Evolutionary conservation across 2,888 invertebrate genomes (phyloP).

Genomic region (Tupiocoris notatus): DNA sequence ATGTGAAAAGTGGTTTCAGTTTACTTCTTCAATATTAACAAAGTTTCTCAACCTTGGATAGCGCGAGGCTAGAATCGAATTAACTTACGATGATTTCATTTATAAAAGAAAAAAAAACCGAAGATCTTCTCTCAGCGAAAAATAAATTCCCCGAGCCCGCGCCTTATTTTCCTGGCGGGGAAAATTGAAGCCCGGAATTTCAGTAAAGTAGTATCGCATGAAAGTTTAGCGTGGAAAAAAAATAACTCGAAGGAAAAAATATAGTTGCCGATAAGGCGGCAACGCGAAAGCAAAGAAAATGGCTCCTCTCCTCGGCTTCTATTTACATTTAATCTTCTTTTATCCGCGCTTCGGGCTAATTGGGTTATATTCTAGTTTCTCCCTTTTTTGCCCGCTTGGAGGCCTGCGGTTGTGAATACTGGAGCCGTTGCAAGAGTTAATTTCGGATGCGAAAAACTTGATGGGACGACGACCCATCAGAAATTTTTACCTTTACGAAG

Average conservation of each 20-base stretch:
- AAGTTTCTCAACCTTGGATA: too few species aligned
- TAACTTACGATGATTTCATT: neutral
- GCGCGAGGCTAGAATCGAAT: neutral
- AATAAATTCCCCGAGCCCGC: neutral
- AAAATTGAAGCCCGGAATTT: neutral
- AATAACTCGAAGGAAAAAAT: neutral
- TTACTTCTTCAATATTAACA: too few species aligned
- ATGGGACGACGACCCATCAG: neutral
- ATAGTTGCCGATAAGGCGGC: neutral
- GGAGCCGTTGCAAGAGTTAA: neutral
- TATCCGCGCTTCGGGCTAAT: neutral
- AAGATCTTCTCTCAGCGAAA: neutral
- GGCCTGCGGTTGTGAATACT: neutral
- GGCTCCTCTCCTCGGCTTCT: neutral
- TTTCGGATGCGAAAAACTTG: neutral
- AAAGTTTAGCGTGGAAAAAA: too few species aligned
- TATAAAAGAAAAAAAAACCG: too few species aligned
- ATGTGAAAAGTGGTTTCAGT: too few species aligned
- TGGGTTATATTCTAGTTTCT: neutral
- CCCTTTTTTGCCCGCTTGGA: neutral
- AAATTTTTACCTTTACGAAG: neutral
- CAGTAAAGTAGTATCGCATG: neutral
- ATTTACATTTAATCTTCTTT: neutral
- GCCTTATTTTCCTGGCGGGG: neutral
- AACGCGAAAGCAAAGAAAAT: neutral